Conservation (phyloP, 2,113 vertebrate species). For the Neodontobutis hainanensis region DNA sequence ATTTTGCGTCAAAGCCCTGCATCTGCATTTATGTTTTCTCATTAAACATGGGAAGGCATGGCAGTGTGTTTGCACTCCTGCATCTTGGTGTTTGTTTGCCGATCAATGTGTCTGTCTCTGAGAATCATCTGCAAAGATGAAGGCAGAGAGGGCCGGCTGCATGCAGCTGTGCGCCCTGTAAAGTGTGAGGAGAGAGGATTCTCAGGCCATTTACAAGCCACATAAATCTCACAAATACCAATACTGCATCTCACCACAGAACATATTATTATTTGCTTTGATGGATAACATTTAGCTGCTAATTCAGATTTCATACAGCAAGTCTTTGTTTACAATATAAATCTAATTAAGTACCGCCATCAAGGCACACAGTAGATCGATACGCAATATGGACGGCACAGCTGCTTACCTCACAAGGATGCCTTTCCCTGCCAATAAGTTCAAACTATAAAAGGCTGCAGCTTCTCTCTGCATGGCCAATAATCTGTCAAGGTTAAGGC, state of each 20-base stretch:
- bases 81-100: constrained; percentile 17
- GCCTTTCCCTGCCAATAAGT: constrained; percentile 80
- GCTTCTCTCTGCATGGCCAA: constrained; percentile 67
- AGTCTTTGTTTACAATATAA: constrained; percentile 87
- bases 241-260: constrained; percentile 68
- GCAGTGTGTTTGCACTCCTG: constrained; percentile 7
- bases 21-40: constrained; percentile 6
- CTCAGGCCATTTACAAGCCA: constrained; percentile 47
- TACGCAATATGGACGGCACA: constrained; percentile 85
- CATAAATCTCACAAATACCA: constrained; percentile 74
- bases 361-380: constrained; percentile 80
- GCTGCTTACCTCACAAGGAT: constrained; percentile 80
- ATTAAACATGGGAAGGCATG: background rate
- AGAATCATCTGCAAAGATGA: constrained; percentile 25
- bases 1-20: constrained; percentile 13
- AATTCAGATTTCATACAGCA: constrained; percentile 78
- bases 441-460: constrained; percentile 71
- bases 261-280: constrained; percentile 79
- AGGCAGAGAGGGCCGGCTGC: background rate
- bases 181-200: constrained; percentile 40
- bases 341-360: constrained; percentile 85
- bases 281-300: constrained; percentile 80
- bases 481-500: constrained; percentile 78
- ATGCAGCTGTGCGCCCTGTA: constrained; percentile 43
- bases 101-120: constrained; percentile 29